Evolutionary conservation across 2,888 invertebrate species (phyloP), one percentile per base, ranked within the genome.

Genomic region (Saturnia japonica): DNA sequence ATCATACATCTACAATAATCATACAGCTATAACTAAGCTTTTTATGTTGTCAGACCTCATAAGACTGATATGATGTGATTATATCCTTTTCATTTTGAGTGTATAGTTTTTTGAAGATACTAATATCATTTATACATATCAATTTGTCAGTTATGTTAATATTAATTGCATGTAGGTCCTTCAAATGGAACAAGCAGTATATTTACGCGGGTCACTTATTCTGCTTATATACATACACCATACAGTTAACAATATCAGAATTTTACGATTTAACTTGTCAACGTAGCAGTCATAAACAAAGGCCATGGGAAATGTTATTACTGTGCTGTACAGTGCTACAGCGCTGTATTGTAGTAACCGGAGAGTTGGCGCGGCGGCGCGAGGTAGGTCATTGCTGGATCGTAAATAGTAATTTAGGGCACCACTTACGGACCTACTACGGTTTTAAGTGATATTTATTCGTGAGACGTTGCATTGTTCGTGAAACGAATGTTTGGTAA

Each of bases 241-340:
- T 74, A 72, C 70, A 22, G 76, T 74, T 74, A 72, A 76, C 82
- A 79, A 84, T 82, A 86, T 82, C 72, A 72, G 74, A 81, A 83
- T 76, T 87, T 88, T 85, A 88, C 79, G 85, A 83, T 74, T 77
- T 72, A 68, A 81, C 82, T 83, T 85, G 85, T 87, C 85, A 86
- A 81, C 85, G 78, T 72, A 74, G 72, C 68, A 74, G 54, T 9
- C 80, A 72, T 54, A 60, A 83, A 86, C 82, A 84, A 84, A 85
- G 82, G 81, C 76, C 76, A 82, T 80, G 83, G 77, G 80, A 83
- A 84, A 78, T 76, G 72, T 81, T 82, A 81, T 78, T 75, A 76
- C 77, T 73, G 77, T 73, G 82, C 78, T 78, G 77, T 34, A 34
- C 34, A 34, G 34, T 6, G 34, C 34, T 6, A 6, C 34, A 78